A percentile compares a stretch with the other conserved stretches of the same genome.
Evolutionary conservation across 2,797 vertebrate species (phyloP).

Genomic region (Pseudocheirus occidentalis): DNA sequence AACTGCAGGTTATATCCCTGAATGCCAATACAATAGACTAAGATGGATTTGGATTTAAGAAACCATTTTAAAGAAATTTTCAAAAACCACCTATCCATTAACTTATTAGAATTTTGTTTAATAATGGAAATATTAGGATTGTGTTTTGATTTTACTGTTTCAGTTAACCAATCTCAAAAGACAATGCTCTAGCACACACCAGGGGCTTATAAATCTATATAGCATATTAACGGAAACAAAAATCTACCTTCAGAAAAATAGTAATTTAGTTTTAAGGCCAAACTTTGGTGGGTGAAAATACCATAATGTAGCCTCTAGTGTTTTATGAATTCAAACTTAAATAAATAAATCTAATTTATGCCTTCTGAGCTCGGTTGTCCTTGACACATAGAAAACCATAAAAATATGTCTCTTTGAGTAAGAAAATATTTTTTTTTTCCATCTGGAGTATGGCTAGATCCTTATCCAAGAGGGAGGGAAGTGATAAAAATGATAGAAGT

Average conservation of each 20-base stretch:
- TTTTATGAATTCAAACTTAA: conserved; percentile 52
- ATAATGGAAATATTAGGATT: conserved; percentile 15
- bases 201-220: conserved; percentile 29
- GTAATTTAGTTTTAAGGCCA: conserved; percentile 42
- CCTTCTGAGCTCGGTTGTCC: conserved; percentile 61
- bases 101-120: conserved; percentile 49
- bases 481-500: conserved; percentile 63
- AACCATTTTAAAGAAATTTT: neutral
- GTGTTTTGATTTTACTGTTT: neutral
- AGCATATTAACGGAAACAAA: conserved; percentile 45
- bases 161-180: neutral
- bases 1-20: neutral
- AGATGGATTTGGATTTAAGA: conserved; percentile 39
- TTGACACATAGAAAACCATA: conserved; percentile 60
- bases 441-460: conserved; percentile 54
- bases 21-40: neutral
- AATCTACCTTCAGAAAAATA: conserved; percentile 38
- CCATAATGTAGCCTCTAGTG: conserved; percentile 55
- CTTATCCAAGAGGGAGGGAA: conserved; percentile 59
- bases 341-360: conserved; percentile 66
- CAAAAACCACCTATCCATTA: conserved; percentile 34
- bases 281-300: conserved; percentile 56
- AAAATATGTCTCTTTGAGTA: conserved; percentile 55
- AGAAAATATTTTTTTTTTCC: conserved; percentile 58
- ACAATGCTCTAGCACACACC: conserved; percentile 7